These are phyloP conservation scores for Crocodylus rhombifer DNA, from an alignment of 2,797 vertebrate species.

Conservation along the genomic window DNA sequence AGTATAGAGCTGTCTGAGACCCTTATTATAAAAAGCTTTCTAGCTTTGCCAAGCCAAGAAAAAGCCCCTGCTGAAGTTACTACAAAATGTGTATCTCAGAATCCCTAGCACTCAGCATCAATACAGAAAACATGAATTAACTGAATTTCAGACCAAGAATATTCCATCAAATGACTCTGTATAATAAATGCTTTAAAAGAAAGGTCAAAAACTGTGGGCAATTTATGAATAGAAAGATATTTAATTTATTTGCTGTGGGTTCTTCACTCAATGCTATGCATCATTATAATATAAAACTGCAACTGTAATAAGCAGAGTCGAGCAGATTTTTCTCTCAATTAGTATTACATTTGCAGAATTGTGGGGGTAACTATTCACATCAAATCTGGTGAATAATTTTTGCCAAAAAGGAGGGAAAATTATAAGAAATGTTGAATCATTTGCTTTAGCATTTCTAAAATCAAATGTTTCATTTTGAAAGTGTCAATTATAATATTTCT, in stretches of 20 bases:
- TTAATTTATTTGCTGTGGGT: conserved; percentile 33
- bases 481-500: not conserved
- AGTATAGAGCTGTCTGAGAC: conserved; percentile 59
- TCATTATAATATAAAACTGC: not conserved
- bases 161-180: conserved; percentile 70
- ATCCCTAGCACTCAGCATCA: conserved; percentile 64
- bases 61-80: conserved; percentile 64
- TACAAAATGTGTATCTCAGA: conserved; percentile 73
- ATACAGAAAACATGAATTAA: conserved; percentile 64
- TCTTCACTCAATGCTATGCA: conserved; percentile 39
- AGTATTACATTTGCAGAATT: conserved; percentile 44
- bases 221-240: conserved; percentile 28
- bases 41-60: conserved; percentile 67
- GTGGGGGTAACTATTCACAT: conserved; percentile 36
- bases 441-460: conserved; percentile 18
- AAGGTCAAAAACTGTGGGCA: conserved; percentile 28
- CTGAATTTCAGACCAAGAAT: conserved; percentile 60
- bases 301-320: conserved; percentile 51
- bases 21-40: conserved; percentile 74
- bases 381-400: not conserved
- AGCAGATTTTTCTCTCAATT: conserved; percentile 29
- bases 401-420: not conserved
- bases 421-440: not conserved
- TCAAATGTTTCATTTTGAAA: conserved; percentile 6
- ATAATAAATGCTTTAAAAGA: conserved; percentile 54